Percentiles rank a stretch among this genome's conserved stretches.
Conservation (phyloP, 2,888 invertebrate species). For the Leptopilina myrica region DNA sequence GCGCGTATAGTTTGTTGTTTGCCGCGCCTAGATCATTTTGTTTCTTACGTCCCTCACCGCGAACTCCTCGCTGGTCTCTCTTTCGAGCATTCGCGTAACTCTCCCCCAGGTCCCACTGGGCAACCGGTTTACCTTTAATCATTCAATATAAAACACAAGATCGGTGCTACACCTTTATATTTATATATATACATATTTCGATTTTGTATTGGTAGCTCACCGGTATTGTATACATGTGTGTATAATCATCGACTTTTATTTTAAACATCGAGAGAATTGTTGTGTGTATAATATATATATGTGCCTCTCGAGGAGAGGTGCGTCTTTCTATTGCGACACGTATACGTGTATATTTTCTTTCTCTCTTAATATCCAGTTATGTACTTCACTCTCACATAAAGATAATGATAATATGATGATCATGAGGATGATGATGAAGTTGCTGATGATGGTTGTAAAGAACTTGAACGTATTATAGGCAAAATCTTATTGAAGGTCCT, state of each 20-base stretch:
- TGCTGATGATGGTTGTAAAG: too few species aligned
- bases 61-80: constrained; percentile 42
- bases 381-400: neutral
- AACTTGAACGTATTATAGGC: too few species aligned
- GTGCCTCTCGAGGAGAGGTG: constrained; percentile 23
- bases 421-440: too few species aligned
- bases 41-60: constrained; percentile 58
- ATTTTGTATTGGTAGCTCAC: constrained; percentile 7
- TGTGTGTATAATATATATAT: constrained; percentile 5
- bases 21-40: constrained; percentile 69
- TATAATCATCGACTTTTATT: constrained; percentile 11
- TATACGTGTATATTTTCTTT: neutral
- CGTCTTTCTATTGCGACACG: constrained; percentile 38
- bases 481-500: constrained; percentile 11
- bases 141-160: constrained; percentile 70
- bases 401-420: neutral
- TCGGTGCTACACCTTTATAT: constrained; percentile 48
- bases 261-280: neutral
- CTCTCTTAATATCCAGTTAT: constrained; percentile 5
- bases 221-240: too few species aligned
- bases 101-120: constrained; percentile 44
- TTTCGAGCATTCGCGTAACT: constrained; percentile 30
- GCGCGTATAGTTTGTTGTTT: constrained; percentile 63
- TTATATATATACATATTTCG: constrained; percentile 11
- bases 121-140: constrained; percentile 74